A percentile compares a stretch with the other conserved stretches of the same genome.
Evolutionary conservation across 2,113 vertebrate species (phyloP).

Genomic region (Clupea harengus): DNA sequence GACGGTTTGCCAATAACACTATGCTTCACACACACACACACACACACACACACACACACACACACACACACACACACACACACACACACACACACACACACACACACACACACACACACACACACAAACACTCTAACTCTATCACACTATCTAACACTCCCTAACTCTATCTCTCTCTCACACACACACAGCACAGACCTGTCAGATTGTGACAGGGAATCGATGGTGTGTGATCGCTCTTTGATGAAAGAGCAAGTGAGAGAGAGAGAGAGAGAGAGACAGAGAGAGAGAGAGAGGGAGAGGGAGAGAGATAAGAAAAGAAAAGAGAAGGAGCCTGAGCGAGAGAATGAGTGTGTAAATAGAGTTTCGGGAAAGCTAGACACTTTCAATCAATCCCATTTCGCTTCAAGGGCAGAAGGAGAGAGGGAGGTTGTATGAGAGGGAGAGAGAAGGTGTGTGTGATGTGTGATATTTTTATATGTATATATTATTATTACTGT

Average conservation of each 20-base stretch:
- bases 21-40: neutral
- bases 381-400: too few species aligned
- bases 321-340: neutral
- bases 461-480: too few species aligned
- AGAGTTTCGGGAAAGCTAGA: too few species aligned
- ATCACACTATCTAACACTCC: neutral
- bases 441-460: too few species aligned
- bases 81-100: neutral
- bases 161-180: neutral
- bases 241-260: neutral
- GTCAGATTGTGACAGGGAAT: neutral
- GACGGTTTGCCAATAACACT: neutral
- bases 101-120: neutral
- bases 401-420: too few species aligned
- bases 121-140: neutral
- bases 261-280: neutral
- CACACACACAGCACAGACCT: neutral
- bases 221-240: neutral
- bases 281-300: neutral
- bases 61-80: slow-evolving; percentile 6
- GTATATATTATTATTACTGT: too few species aligned
- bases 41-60: neutral
- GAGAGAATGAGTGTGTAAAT: too few species aligned
- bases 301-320: neutral
- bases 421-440: too few species aligned